Evolutionary conservation across 2,888 invertebrate genomes (phyloP), one percentile per base, ranked within the genome.

Genomic region (Drosophila basisetae): DNA sequence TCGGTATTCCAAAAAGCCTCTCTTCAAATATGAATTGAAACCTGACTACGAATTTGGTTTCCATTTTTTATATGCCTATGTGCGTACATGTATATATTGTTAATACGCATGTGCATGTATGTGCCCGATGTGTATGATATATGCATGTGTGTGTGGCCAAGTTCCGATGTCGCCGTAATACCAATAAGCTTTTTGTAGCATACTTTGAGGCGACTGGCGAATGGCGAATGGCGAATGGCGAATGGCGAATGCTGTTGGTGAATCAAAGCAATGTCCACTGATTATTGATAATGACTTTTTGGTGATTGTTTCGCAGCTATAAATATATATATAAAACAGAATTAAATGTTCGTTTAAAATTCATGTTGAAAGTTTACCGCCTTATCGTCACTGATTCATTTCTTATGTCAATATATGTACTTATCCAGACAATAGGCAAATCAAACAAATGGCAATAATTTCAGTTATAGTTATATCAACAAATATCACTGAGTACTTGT

Each of bases 161-260:
- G 49, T 55, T 59, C 37, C 25, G 13, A 33, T 52, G 59, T 18
- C 49, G 18, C 33, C 39, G 59, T 47, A 68, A 47, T 65, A 52
- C 61, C 54, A 56, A 43, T 35, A 50, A 16, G 61, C 50, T 62
- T 76, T 68, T 66, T 62, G 60, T 64, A 76, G 76, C 76, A 79
- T 74, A 76, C 79, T 79, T 73, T 66, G 62, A 11, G 22, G 47
- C 22, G 43, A 43, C 18, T 2, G 31, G 16, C 9, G 31, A 35
- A 28, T 28, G 16, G 39, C 22, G 43, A 43, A 13, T 2, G 31
- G 16, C 9, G 28, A 35, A 28, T 28, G 16, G 39, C 16, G 11
- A 22, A 28, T 37, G 35, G 37, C 37, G 2, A 37, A 25, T 31
- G 9, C 6, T 28, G 66, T 30, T 25, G n/a, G 22, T 35, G 65